phyloP scores from a whole-genome alignment of 2,888 invertebrate species.

The Ophion ellenae region DNA sequence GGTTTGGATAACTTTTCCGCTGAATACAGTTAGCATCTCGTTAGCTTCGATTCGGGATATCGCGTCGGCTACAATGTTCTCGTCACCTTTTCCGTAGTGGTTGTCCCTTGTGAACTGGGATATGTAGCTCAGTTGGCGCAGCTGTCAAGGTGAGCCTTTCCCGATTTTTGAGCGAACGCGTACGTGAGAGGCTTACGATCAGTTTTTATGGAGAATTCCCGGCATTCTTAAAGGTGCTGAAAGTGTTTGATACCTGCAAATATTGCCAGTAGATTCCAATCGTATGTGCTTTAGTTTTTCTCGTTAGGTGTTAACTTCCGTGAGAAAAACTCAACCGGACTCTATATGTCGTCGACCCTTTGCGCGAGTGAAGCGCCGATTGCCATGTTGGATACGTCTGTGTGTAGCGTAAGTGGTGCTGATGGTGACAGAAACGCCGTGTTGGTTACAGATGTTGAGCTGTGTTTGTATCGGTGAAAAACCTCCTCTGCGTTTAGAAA shows the following conservation, averaged over 20 bases:
- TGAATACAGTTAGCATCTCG: conserved; percentile 38
- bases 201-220: conserved; percentile 43
- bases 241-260: conserved; percentile 47
- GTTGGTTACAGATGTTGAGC: neutral
- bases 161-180: conserved; percentile 37
- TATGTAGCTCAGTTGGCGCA: conserved; percentile 47
- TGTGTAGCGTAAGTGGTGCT: conserved; percentile 10
- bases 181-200: conserved; percentile 49
- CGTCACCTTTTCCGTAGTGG: conserved; percentile 34
- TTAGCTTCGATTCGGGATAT: conserved; percentile 43
- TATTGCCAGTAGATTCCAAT: conserved; percentile 53
- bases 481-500: conserved; percentile 15
- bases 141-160: conserved; percentile 48
- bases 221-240: conserved; percentile 43
- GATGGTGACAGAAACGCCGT: neutral
- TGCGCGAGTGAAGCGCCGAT: conserved; percentile 34
- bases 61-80: conserved; percentile 55
- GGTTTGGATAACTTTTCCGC: conserved; percentile 10
- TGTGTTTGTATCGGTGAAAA: neutral
- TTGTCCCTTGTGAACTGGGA: conserved; percentile 48
- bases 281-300: conserved; percentile 46
- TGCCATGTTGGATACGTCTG: conserved; percentile 36
- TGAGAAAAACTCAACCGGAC: conserved; percentile 40
- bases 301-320: conserved; percentile 43
- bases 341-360: conserved; percentile 21